phyloP scores from a whole-genome alignment of 2,888 invertebrate genomes.

The Hymenopus coronatus region DNA sequence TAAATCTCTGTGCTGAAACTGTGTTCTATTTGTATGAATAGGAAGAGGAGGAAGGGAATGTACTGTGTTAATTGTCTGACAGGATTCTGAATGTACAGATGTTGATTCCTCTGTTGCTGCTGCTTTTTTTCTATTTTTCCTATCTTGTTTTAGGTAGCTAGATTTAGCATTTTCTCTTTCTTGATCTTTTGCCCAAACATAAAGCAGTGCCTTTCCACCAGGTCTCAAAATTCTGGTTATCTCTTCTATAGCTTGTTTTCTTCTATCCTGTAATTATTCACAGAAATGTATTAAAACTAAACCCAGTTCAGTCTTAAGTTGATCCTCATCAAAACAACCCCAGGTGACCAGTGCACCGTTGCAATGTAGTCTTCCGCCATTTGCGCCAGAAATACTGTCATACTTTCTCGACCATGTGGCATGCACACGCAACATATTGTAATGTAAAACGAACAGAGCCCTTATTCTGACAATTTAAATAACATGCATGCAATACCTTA shows the following conservation, averaged over 20 bases:
- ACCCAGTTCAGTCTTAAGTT: no score
- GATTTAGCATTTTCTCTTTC: constrained; percentile 62
- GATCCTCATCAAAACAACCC: no score
- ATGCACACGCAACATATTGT: no score
- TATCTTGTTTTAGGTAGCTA: constrained; percentile 65
- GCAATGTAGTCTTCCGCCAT: no score
- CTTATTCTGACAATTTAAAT: no score
- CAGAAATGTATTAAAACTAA: background rate
- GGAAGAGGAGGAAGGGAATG: constrained; percentile 52
- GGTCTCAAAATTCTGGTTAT: constrained; percentile 69
- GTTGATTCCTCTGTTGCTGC: background rate
- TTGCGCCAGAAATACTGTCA: no score
- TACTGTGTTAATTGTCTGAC: background rate
- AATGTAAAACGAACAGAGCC: no score
- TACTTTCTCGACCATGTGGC: no score
- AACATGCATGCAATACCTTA: no score
- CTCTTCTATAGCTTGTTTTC: constrained; percentile 71
- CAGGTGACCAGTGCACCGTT: no score
- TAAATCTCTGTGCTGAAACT: constrained; percentile 86
- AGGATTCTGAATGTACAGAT: background rate
- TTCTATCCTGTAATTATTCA: constrained; percentile 58
- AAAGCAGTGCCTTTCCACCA: constrained; percentile 78
- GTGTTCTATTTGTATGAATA: constrained; percentile 86
- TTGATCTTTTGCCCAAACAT: constrained; percentile 97
- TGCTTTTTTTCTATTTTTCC: constrained; percentile 48